Evolutionary conservation across 2,888 invertebrate species (phyloP).

Genomic region (Seladonia tumulorum): DNA sequence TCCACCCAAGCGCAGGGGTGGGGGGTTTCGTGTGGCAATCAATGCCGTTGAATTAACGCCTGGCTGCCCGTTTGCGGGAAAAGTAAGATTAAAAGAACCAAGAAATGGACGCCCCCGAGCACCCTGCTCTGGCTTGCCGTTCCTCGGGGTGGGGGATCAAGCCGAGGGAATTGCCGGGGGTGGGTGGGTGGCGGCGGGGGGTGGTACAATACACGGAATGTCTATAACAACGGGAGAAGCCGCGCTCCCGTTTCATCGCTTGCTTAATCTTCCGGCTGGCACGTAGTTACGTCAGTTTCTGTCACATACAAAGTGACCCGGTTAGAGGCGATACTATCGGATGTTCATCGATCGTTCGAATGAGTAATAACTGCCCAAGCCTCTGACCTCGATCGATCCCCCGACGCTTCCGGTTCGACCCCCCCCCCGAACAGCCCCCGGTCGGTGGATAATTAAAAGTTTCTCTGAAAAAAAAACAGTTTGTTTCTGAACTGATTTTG

Average conservation of each 20-base stretch:
- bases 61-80: conserved; percentile 83
- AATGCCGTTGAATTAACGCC: conserved; percentile 84
- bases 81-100: conserved; percentile 84
- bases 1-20: conserved; percentile 52
- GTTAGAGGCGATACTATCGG: conserved; percentile 57
- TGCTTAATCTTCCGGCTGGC: conserved; percentile 70
- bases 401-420: conserved; percentile 1
- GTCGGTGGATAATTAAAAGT: neutral
- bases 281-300: conserved; percentile 62
- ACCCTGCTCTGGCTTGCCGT: conserved; percentile 57
- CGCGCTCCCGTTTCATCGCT: conserved; percentile 72
- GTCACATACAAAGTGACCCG: conserved; percentile 63
- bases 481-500: too few relatives aligned
- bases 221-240: conserved; percentile 69
- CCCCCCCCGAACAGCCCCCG: neutral
- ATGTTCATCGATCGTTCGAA: conserved; percentile 44
- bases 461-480: too few relatives aligned
- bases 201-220: conserved; percentile 64
- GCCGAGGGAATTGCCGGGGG: neutral
- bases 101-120: conserved; percentile 81
- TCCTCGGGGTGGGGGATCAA: conserved; percentile 9
- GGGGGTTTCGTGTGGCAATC: conserved; percentile 82
- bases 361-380: conserved; percentile 41
- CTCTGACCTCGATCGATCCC: conserved; percentile 44
- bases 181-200: neutral